Percentiles rank a stretch among this genome's conserved stretches.
Conservation (phyloP, 1,140 invertebrate species). For the Cotesia vestalis region DNA sequence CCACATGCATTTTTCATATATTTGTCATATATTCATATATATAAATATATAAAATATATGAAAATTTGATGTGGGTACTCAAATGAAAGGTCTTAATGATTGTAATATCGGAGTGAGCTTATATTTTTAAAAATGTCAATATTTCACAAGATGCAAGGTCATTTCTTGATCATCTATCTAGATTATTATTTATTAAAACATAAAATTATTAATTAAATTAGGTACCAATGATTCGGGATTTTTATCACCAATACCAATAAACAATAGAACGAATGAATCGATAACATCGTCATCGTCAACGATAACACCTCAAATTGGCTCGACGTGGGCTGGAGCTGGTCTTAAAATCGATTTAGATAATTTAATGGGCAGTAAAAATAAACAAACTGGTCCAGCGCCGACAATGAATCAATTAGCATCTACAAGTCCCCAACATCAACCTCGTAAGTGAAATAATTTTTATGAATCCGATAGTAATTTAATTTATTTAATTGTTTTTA, state of each 20-base stretch:
- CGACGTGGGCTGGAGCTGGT: constrained; percentile 85
- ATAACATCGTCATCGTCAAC: constrained; percentile 39
- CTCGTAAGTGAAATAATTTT: constrained; percentile 45
- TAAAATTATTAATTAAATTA: constrained; percentile 28
- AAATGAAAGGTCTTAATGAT: too few relatives aligned
- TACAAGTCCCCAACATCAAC: constrained; percentile 63
- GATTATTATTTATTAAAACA: too few relatives aligned
- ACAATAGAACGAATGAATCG: constrained; percentile 45
- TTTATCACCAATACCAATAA: constrained; percentile 55
- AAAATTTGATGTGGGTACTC: too few relatives aligned
- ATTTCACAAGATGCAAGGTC: too few relatives aligned
- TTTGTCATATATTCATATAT: too few relatives aligned
- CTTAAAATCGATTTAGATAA: constrained; percentile 93
- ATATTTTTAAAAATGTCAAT: too few relatives aligned
- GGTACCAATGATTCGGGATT: constrained; percentile 48
- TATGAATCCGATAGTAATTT: neutral
- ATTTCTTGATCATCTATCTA: too few relatives aligned
- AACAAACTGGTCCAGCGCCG: constrained; percentile 72
- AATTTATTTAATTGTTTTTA: neutral
- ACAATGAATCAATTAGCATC: constrained; percentile 89
- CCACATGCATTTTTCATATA: too few relatives aligned
- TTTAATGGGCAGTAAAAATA: constrained; percentile 75
- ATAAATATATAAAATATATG: too few relatives aligned
- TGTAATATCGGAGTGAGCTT: too few relatives aligned
- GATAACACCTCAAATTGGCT: constrained; percentile 69